Percentiles rank a stretch among this genome's conserved stretches.
Conservation (phyloP, 2,888 invertebrate species). For the Escarpia spicata region DNA sequence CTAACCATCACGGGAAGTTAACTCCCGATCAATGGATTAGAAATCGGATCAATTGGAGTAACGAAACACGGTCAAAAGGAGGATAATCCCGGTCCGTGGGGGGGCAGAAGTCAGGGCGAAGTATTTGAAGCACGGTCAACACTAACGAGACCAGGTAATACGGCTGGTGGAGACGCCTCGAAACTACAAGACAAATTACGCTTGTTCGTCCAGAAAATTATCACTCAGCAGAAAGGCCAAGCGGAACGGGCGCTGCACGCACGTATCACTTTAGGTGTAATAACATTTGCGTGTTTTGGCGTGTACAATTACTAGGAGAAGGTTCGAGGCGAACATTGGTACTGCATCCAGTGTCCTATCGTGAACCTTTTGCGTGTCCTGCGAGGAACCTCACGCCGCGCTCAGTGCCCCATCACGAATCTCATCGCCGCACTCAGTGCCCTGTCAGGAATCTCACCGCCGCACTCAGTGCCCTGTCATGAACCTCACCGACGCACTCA, state of each 20-base stretch:
- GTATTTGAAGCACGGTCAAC: no score
- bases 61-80: no score
- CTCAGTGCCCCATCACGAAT: no score
- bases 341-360: neutral
- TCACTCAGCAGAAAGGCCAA: neutral
- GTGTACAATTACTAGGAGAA: neutral
- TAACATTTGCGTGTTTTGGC: neutral
- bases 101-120: no score
- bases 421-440: no score
- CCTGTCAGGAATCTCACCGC: no score
- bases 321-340: neutral
- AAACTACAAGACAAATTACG: neutral
- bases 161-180: no score
- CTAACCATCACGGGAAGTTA: neutral
- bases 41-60: neutral
- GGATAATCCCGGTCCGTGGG: neutral
- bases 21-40: neutral
- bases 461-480: no score
- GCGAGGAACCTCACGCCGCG: no score
- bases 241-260: neutral
- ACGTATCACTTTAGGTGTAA: neutral
- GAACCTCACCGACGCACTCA: no score
- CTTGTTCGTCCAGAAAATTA: neutral
- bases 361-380: no score
- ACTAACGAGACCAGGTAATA: no score